These are phyloP conservation scores for Drosophila tani DNA, from an alignment of 1,140 invertebrate species.

Conservation along the genomic window DNA sequence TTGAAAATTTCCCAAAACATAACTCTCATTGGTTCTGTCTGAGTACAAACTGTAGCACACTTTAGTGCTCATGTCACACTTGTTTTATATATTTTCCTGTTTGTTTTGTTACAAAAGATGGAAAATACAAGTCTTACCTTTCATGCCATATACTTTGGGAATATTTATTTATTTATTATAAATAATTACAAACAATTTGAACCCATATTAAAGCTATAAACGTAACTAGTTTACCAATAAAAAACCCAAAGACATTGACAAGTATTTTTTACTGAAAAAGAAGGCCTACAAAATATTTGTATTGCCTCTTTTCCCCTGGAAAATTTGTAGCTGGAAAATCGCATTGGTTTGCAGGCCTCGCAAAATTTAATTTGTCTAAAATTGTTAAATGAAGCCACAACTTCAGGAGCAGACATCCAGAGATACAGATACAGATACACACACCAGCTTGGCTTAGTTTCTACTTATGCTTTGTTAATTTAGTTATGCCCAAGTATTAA, in stretches of 20 bases:
- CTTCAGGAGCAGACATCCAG: constrained; percentile 19
- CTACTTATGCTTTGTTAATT: constrained; percentile 63
- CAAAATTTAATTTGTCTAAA: constrained; percentile 65
- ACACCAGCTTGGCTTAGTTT: constrained; percentile 45
- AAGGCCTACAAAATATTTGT: background rate
- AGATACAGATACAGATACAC: constrained; percentile 26
- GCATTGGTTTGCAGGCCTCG: constrained; percentile 46
- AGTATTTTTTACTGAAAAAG: background rate
- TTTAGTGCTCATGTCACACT: background rate
- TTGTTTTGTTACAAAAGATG: constrained; percentile 5
- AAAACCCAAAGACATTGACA: too few relatives aligned
- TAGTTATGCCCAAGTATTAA: constrained; percentile 79
- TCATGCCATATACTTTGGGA: background rate
- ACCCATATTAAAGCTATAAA: background rate
- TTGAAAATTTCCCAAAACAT: background rate
- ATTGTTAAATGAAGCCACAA: constrained; percentile 59
- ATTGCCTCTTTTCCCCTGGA: too few relatives aligned
- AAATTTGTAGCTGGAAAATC: constrained; percentile 23
- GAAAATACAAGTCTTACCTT: background rate
- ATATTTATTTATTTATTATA: background rate
- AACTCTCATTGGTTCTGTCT: background rate
- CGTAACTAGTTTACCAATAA: background rate
- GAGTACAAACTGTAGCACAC: background rate
- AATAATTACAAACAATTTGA: background rate
- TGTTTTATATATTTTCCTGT: background rate